These are phyloP conservation scores for Neopipo cinnamomea DNA, from an alignment of 2,113 vertebrate species.

Conservation along the genomic window DNA sequence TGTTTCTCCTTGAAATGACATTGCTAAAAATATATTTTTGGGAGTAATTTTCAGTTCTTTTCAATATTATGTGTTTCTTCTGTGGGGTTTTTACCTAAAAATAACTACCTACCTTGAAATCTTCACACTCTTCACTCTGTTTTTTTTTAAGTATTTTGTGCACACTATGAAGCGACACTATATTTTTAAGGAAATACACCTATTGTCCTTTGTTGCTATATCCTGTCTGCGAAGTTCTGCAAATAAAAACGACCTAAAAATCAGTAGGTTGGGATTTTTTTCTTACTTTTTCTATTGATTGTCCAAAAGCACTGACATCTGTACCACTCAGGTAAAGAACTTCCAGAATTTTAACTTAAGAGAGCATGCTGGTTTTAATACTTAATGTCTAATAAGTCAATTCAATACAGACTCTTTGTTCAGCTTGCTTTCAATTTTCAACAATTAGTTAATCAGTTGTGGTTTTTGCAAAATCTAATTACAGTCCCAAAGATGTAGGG, in stretches of 20 bases:
- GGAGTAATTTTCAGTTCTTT: not conserved
- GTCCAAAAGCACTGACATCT: not conserved
- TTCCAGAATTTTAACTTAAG: not conserved
- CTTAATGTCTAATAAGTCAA: not conserved
- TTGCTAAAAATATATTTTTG: not conserved
- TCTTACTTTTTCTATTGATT: not conserved
- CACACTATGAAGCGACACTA: not conserved
- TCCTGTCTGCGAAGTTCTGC: not conserved
- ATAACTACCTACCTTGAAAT: not conserved
- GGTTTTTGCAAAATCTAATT: not conserved
- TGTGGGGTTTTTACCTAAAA: not conserved
- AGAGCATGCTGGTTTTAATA: not conserved
- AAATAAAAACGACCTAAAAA: not conserved
- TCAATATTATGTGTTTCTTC: not conserved
- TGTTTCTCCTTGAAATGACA: not conserved
- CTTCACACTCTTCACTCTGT: not conserved
- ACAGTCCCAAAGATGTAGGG: not conserved
- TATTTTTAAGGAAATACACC: not conserved
- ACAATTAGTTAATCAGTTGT: not conserved
- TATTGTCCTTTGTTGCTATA: not conserved
- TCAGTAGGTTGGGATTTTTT: accelerated
- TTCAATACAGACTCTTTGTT: not conserved
- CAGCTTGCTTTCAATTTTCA: not conserved
- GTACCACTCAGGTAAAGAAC: not conserved
- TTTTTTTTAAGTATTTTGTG: not conserved